These are phyloP conservation scores for Barnardius zonarius DNA, from an alignment of 2,113 vertebrate genomes.

Conservation along the genomic window DNA sequence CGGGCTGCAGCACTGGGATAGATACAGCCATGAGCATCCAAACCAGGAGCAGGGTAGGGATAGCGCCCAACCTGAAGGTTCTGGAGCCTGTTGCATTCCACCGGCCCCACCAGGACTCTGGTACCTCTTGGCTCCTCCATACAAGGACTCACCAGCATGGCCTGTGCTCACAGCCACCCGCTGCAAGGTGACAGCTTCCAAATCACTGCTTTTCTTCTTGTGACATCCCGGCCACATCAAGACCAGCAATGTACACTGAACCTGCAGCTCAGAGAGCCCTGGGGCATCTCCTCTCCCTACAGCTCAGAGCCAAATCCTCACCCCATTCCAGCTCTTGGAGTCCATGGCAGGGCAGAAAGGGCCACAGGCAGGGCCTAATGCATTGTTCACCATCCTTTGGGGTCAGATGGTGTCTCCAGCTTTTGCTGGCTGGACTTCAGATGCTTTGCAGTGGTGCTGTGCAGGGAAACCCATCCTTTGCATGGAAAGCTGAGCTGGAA, in stretches of 20 bases:
- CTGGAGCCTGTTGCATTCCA: neutral
- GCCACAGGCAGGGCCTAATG: neutral
- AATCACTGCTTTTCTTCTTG: neutral
- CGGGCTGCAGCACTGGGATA: neutral
- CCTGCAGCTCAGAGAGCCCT: neutral
- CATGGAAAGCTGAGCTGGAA: neutral
- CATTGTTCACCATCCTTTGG: neutral
- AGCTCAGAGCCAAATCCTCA: neutral
- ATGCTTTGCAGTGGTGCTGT: neutral
- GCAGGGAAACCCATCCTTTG: neutral
- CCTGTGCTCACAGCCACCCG: neutral
- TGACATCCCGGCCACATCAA: neutral
- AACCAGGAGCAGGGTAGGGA: neutral
- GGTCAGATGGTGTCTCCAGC: neutral
- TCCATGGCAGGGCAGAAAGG: neutral
- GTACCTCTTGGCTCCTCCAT: neutral
- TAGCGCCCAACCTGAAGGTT: neutral
- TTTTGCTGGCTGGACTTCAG: neutral
- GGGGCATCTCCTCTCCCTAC: neutral
- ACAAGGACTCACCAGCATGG: neutral
- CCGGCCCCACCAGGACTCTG: accelerated
- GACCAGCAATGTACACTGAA: neutral
- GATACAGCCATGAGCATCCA: neutral
- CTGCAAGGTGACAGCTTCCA: neutral
- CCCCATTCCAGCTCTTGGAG: neutral